These are phyloP conservation scores for Macrophya annulata DNA, from an alignment of 2,888 invertebrate genomes.

Conservation along the genomic window DNA sequence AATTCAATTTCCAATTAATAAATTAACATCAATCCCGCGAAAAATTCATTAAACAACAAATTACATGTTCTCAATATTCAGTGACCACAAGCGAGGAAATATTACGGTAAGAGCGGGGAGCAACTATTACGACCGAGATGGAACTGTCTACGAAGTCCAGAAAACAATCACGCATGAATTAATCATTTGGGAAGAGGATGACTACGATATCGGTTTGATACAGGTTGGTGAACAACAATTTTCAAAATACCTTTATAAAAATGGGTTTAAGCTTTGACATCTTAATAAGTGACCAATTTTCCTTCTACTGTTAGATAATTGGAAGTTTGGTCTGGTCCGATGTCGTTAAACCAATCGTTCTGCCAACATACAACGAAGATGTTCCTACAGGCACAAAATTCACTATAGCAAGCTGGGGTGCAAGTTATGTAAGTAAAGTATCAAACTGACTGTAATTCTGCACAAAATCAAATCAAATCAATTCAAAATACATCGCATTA, in stretches of 20 bases:
- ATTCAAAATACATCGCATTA: background rate
- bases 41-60: background rate
- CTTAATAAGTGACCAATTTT: background rate
- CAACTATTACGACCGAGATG: slow-evolving; percentile 64
- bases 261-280: background rate
- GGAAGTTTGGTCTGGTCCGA: slow-evolving; percentile 61
- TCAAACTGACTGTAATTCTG: background rate
- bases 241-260: background rate
- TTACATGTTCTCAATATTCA: background rate
- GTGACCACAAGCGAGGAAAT: background rate
- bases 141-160: slow-evolving; percentile 64
- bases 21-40: background rate
- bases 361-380: slow-evolving; percentile 58
- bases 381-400: slow-evolving; percentile 60
- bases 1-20: background rate
- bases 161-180: slow-evolving; percentile 66
- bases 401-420: slow-evolving; percentile 70
- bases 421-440: slow-evolving; percentile 59
- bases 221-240: slow-evolving; percentile 62
- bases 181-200: slow-evolving; percentile 64
- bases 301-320: slow-evolving; percentile 60
- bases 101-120: slow-evolving; percentile 67
- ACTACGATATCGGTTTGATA: slow-evolving; percentile 69
- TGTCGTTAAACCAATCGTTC: slow-evolving; percentile 64
- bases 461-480: background rate